Evolutionary conservation across 2,797 vertebrate genomes (phyloP).

Genomic region (Siniperca obscura): DNA sequence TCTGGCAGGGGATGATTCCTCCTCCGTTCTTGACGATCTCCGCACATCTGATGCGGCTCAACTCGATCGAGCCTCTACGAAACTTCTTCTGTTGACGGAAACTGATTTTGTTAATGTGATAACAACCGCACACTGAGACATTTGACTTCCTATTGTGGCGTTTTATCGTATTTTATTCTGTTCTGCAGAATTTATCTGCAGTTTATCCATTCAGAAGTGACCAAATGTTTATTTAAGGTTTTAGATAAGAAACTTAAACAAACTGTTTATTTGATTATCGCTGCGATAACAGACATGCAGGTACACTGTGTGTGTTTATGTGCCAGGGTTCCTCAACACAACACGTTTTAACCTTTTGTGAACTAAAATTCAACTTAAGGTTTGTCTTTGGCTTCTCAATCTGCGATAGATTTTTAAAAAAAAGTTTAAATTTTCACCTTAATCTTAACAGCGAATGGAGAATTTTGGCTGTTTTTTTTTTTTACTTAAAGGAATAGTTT

Average conservation of each 20-base stretch:
- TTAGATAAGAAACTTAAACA: background rate
- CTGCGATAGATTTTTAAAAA: background rate
- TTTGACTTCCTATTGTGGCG: background rate
- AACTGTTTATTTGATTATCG: background rate
- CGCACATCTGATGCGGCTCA: constrained; percentile 92
- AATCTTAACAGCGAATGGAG: too few relatives aligned
- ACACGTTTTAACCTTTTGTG: too few relatives aligned
- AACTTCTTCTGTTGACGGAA: constrained; percentile 87
- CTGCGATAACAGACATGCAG: background rate
- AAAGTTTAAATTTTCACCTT: too few relatives aligned
- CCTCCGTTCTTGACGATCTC: constrained; percentile 92
- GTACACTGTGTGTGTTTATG: too few relatives aligned
- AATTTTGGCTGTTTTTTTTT: too few relatives aligned
- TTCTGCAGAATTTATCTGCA: background rate
- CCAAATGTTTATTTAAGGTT: background rate
- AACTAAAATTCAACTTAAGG: background rate
- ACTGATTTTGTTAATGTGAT: background rate
- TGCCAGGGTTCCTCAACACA: too few relatives aligned
- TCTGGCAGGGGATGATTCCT: constrained; percentile 90
- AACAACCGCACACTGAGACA: rapidly evolving
- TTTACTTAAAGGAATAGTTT: too few relatives aligned
- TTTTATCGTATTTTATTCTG: background rate
- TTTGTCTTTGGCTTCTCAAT: background rate
- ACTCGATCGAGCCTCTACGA: constrained; percentile 90
- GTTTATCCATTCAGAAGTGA: background rate